Evolutionary conservation across 92 coral and sea anemone species (phyloP).

Genomic region (Phenganax subtilis): DNA sequence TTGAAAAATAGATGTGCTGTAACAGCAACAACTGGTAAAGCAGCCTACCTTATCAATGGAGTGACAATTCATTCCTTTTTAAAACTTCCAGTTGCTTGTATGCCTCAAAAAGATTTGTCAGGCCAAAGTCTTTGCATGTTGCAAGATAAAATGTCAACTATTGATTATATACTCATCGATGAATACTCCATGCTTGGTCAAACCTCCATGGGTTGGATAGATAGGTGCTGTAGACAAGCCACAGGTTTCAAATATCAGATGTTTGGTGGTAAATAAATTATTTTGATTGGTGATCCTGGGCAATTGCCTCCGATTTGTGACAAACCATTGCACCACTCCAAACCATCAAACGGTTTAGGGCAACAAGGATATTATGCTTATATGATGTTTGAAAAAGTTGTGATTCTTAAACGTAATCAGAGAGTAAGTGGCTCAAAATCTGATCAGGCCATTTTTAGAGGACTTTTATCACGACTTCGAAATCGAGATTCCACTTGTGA

Average conservation of each 20-base stretch:
- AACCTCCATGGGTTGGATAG: constrained; percentile 57
- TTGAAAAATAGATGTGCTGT: constrained; percentile 46
- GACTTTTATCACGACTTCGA: no score
- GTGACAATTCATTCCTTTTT: constrained; percentile 60
- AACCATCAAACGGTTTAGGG: no score
- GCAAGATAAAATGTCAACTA: constrained; percentile 42
- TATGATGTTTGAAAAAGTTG: no score
- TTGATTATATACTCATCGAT: constrained; percentile 52
- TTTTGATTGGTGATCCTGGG: constrained; percentile 47
- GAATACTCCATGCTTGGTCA: constrained; percentile 69
- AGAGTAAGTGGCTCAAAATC: no score
- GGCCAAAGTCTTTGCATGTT: constrained; percentile 44
- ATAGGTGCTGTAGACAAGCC: constrained; percentile 59
- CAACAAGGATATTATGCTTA: no score
- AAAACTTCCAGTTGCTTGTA: constrained; percentile 45
- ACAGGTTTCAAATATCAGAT: constrained; percentile 42
- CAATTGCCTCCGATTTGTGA: no score
- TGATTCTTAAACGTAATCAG: no score
- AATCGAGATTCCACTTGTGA: no score
- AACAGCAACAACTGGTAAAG: constrained; percentile 69
- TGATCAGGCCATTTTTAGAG: no score
- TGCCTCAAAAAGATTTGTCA: constrained; percentile 55
- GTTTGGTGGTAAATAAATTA: constrained; percentile 59
- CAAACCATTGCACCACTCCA: no score
- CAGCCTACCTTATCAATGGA: constrained; percentile 53